These are phyloP conservation scores for Romanogobio albipinnatus DNA, from an alignment of 2,113 vertebrate species.

Conservation along the genomic window DNA sequence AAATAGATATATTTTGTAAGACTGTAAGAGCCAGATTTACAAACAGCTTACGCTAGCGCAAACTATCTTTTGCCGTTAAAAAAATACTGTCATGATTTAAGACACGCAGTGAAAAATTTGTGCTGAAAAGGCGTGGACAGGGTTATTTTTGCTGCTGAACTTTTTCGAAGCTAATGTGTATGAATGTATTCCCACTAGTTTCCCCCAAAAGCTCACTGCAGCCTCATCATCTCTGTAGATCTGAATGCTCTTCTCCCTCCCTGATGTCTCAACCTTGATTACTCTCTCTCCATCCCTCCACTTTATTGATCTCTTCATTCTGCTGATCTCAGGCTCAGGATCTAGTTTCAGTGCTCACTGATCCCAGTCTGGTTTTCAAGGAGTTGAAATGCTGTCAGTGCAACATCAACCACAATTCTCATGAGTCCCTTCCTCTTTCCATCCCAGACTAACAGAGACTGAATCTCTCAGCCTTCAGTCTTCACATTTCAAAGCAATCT, in stretches of 20 bases:
- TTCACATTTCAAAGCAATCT: constrained; percentile 27
- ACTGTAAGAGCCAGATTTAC: background rate
- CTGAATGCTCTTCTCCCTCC: background rate
- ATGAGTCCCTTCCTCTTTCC: background rate
- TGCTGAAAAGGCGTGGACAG: too few species aligned
- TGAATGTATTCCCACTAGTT: constrained; percentile 3
- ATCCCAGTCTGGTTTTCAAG: constrained; percentile 35
- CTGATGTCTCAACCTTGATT: background rate
- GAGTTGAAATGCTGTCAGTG: constrained; percentile 24
- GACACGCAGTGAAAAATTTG: too few species aligned
- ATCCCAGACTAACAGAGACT: constrained; percentile 23
- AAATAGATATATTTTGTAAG: background rate
- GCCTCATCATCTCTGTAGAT: background rate
- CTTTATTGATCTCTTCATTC: background rate
- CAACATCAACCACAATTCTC: constrained; percentile 39
- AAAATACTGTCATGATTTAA: too few species aligned
- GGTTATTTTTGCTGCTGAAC: too few species aligned
- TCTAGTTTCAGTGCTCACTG: constrained; percentile 12
- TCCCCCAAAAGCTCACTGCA: background rate
- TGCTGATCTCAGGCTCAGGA: background rate
- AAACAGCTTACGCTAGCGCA: too few species aligned
- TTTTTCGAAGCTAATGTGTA: background rate
- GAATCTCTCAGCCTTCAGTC: background rate
- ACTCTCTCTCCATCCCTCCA: constrained; percentile 6
- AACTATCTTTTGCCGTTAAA: too few species aligned